A percentile compares a stretch with the other conserved stretches of the same genome.
Conservation (phyloP, 1,140 invertebrate species). For the Oscheius sp. region DNA sequence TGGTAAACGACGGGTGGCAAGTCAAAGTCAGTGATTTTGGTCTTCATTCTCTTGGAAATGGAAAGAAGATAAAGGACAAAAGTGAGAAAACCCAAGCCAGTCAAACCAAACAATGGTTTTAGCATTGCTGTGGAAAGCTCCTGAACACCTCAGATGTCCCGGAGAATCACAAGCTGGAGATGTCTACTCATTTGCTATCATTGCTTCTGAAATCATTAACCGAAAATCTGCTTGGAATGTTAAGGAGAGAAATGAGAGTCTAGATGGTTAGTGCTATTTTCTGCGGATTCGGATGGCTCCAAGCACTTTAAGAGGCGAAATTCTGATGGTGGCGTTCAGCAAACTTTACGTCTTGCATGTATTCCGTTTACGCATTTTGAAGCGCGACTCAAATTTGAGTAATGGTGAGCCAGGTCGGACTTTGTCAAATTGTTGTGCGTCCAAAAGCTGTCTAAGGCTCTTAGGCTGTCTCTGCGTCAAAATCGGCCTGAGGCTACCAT, state of each 20-base stretch:
- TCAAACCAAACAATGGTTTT: slow-evolving; percentile 18
- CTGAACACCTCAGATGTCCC: slow-evolving; percentile 77
- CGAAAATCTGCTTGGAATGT: slow-evolving; percentile 68
- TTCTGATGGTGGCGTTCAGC: too few species aligned
- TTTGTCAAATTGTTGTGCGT: too few species aligned
- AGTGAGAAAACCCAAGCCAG: slow-evolving; percentile 2
- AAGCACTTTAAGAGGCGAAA: too few species aligned
- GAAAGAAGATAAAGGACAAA: slow-evolving; percentile 11
- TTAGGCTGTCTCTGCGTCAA: too few species aligned
- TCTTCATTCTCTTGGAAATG: slow-evolving; percentile 14
- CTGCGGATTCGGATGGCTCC: too few species aligned
- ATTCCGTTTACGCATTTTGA: too few species aligned
- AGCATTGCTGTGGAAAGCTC: slow-evolving; percentile 87
- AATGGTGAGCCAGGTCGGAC: too few species aligned
- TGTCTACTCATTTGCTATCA: slow-evolving; percentile 58
- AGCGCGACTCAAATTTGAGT: too few species aligned
- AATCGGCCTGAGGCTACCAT: too few species aligned
- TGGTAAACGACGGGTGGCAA: slow-evolving; percentile 54
- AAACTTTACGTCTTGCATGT: too few species aligned
- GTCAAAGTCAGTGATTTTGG: slow-evolving; percentile 48
- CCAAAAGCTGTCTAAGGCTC: too few species aligned
- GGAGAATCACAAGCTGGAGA: slow-evolving; percentile 48
- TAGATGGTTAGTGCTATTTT: slow-evolving; percentile 18
- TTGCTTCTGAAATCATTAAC: slow-evolving; percentile 55
- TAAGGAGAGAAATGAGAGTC: neutral